A percentile compares a stretch with the other conserved stretches of the same genome.
These are phyloP conservation scores for Campopleginae sp. DNA, from an alignment of 2,888 invertebrate species.

Conservation along the genomic window DNA sequence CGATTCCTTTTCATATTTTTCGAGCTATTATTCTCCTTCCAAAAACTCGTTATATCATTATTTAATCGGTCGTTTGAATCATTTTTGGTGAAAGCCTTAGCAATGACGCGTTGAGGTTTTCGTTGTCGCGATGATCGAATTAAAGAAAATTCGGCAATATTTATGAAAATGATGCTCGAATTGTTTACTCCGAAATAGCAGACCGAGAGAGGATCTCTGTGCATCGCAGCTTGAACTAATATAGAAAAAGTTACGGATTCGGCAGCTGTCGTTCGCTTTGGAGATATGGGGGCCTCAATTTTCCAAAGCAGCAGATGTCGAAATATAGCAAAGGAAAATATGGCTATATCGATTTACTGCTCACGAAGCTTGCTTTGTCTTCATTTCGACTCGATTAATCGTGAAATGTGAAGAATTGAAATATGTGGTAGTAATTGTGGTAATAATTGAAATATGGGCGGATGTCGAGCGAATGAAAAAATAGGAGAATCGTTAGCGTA, in stretches of 20 bases:
- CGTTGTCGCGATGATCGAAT: background rate
- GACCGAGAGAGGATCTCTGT: background rate
- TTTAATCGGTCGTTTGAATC: no score
- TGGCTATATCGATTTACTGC: slow-evolving; percentile 39
- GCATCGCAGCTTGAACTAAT: background rate
- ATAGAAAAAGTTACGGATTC: slow-evolving; percentile 27
- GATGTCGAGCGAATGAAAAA: background rate
- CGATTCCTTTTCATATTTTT: no score
- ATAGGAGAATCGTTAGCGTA: slow-evolving; percentile 67
- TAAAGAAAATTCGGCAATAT: no score
- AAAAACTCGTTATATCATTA: no score
- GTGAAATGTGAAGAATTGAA: background rate
- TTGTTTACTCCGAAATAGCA: background rate
- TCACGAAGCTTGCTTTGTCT: no score
- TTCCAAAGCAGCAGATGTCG: slow-evolving; percentile 64
- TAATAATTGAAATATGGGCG: no score
- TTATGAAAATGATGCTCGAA: background rate
- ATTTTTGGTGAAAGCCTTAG: no score
- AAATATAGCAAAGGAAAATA: slow-evolving; percentile 33
- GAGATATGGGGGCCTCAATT: slow-evolving; percentile 40
- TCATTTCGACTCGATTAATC: background rate
- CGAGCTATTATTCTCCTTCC: no score
- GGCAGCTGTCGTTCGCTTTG: slow-evolving; percentile 56
- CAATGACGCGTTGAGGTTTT: no score
- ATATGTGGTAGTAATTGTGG: no score